These are phyloP conservation scores for Urocitellus parryii DNA, from an alignment of 2,113 vertebrate species.

Conservation along the genomic window DNA sequence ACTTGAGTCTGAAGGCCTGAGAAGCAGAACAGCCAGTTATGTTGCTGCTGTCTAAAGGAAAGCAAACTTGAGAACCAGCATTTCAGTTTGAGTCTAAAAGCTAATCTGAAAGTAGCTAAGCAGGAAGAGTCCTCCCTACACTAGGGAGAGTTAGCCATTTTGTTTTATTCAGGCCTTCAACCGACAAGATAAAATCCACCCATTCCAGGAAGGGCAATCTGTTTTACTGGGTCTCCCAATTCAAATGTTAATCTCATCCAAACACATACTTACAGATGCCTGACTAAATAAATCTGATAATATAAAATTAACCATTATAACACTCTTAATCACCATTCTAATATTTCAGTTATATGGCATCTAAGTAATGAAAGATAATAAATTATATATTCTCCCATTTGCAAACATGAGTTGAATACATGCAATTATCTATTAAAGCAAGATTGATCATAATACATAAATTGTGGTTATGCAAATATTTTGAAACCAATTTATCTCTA, in stretches of 20 bases:
- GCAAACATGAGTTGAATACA: neutral
- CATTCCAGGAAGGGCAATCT: neutral
- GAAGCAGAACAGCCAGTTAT: neutral
- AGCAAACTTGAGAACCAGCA: neutral
- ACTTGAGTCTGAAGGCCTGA: neutral
- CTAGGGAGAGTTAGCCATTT: neutral
- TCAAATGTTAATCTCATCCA: neutral
- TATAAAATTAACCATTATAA: neutral
- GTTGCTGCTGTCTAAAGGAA: neutral
- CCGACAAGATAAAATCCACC: neutral
- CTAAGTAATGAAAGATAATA: neutral
- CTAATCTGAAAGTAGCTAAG: neutral
- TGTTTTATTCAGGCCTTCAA: neutral
- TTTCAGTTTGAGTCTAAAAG: neutral
- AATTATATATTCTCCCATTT: neutral
- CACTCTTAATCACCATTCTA: neutral
- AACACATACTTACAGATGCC: neutral
- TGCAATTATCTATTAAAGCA: conserved; percentile 38
- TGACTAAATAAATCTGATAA: neutral
- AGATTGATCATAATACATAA: conserved; percentile 11
- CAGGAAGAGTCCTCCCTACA: neutral
- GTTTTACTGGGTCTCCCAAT: neutral
- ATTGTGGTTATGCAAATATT: conserved; percentile 41
- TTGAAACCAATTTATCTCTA: conserved; percentile 21
- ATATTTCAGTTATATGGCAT: neutral